phyloP scores from a whole-genome alignment of 2,888 invertebrate genomes.

The Temnothorax unifasciatus region DNA sequence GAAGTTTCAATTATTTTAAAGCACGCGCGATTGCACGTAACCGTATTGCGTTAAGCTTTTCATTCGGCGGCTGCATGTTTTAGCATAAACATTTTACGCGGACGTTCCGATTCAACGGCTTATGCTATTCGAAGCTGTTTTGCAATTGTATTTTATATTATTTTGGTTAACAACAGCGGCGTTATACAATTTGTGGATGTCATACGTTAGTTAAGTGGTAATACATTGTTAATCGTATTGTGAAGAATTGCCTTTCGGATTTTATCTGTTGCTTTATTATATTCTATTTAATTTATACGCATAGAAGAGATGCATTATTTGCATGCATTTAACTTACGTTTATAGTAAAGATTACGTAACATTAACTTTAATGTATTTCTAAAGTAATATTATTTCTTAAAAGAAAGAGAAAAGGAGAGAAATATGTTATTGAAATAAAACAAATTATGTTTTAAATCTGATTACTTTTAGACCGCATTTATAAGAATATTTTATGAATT shows the following conservation, averaged over 20 bases:
- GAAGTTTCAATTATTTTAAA: slow-evolving; percentile 67
- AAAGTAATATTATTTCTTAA: neutral
- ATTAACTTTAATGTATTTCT: neutral
- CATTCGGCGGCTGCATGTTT: slow-evolving; percentile 30
- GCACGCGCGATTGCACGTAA: slow-evolving; percentile 42
- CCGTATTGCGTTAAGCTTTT: slow-evolving; percentile 53
- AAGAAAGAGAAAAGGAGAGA: neutral
- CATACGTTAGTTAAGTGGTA: slow-evolving; percentile 26
- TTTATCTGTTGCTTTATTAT: neutral
- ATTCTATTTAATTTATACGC: neutral
- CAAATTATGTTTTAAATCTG: neutral
- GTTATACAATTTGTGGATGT: slow-evolving; percentile 33
- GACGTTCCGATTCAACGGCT: slow-evolving; percentile 38
- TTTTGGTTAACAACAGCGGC: slow-evolving; percentile 32
- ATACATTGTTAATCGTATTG: slow-evolving; percentile 19
- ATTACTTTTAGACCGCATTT: neutral
- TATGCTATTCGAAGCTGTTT: slow-evolving; percentile 36
- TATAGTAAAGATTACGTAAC: neutral
- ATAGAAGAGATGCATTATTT: neutral
- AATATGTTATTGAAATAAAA: neutral
- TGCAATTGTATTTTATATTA: slow-evolving; percentile 39
- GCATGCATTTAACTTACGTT: neutral
- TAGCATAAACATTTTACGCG: slow-evolving; percentile 52
- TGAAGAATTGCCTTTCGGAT: slow-evolving; percentile 12
- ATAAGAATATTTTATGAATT: neutral